Conservation (phyloP, 2,113 vertebrate species). For the Pomatorhinus ruficollis region DNA sequence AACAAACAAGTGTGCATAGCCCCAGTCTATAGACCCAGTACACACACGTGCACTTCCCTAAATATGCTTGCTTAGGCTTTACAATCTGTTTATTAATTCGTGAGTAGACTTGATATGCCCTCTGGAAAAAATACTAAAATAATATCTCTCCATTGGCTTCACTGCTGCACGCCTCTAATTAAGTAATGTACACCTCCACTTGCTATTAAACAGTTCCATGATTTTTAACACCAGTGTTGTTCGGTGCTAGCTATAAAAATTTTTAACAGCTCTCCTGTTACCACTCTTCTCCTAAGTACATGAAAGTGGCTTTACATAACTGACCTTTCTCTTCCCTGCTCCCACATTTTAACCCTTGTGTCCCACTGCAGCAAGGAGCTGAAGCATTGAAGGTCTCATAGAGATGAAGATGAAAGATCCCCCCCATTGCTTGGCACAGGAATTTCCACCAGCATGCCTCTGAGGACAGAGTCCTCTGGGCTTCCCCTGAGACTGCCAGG, state of each 20-base stretch:
- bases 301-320: slow-evolving; percentile 46
- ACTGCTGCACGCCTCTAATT: slow-evolving; percentile 55
- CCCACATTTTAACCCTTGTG: slow-evolving; percentile 35
- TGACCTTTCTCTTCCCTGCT: slow-evolving; percentile 40
- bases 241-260: slow-evolving; percentile 60
- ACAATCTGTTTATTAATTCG: slow-evolving; percentile 69
- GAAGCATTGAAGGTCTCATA: rapidly evolving
- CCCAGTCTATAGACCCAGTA: background rate
- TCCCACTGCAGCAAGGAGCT: background rate
- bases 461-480: background rate
- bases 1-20: slow-evolving; percentile 34
- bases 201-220: slow-evolving; percentile 47
- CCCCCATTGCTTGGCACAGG: background rate
- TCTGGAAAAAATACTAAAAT: slow-evolving; percentile 63
- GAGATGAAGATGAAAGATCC: background rate
- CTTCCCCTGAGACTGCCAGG: background rate
- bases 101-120: slow-evolving; percentile 62
- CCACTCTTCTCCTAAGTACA: slow-evolving; percentile 60
- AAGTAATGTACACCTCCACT: slow-evolving; percentile 61
- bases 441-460: background rate
- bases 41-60: slow-evolving; percentile 15
- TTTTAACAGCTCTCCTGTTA: slow-evolving; percentile 61
- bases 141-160: slow-evolving; percentile 54
- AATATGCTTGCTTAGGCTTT: slow-evolving; percentile 62
- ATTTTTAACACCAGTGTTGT: slow-evolving; percentile 57